Evolutionary conservation across 1,140 invertebrate species (phyloP).

Genomic region (Vollenhovia emeryi): DNA sequence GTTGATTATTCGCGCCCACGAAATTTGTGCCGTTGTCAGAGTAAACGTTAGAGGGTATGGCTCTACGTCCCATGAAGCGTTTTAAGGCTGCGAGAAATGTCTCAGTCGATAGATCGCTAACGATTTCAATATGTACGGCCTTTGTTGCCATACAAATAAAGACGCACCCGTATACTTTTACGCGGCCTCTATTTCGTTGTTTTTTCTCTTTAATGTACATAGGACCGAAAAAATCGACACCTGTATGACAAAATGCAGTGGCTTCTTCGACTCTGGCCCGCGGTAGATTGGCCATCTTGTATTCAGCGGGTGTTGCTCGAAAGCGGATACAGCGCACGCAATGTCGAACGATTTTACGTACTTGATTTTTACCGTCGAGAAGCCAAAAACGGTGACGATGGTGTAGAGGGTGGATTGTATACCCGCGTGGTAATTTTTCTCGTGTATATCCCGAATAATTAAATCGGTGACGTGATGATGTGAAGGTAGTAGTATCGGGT

Average conservation of each 20-base stretch:
- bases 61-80: neutral
- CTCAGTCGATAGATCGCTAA: neutral
- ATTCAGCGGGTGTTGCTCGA: neutral
- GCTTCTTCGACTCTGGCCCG: neutral
- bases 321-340: neutral
- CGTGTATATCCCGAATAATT: neutral
- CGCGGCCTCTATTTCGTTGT: neutral
- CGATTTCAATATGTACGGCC: neutral
- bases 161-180: neutral
- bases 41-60: neutral
- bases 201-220: neutral
- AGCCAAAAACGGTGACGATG: neutral
- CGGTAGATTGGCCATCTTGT: neutral
- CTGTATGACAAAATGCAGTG: neutral
- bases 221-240: neutral
- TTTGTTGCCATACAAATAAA: neutral
- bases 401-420: neutral
- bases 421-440: neutral
- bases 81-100: neutral
- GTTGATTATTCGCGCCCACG: neutral
- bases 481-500: neutral
- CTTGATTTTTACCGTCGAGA: neutral
- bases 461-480: neutral
- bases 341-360: neutral
- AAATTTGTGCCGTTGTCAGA: neutral